These are phyloP conservation scores for Jaculus jaculus DNA, from an alignment of 2,113 vertebrate species.

Conservation along the genomic window DNA sequence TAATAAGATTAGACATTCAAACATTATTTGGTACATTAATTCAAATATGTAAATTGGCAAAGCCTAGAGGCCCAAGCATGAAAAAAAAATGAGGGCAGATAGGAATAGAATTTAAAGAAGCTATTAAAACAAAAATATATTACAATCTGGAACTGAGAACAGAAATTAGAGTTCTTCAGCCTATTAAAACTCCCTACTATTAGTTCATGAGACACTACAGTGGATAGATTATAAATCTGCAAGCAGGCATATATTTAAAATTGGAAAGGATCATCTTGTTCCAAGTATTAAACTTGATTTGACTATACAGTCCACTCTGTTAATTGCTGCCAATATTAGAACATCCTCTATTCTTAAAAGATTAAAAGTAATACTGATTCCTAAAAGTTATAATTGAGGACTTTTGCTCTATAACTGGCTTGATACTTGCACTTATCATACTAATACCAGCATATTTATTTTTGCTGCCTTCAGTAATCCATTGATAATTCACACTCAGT, in stretches of 20 bases:
- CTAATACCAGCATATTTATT: background rate
- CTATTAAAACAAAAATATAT: slow-evolving; percentile 63
- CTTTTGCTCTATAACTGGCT: slow-evolving; percentile 38
- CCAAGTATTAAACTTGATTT: slow-evolving; percentile 40
- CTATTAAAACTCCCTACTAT: background rate
- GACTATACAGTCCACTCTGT: background rate
- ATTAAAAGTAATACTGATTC: slow-evolving; percentile 28
- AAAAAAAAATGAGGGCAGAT: slow-evolving; percentile 22
- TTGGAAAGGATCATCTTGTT: slow-evolving; percentile 27
- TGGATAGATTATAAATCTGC: background rate
- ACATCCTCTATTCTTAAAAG: slow-evolving; percentile 42
- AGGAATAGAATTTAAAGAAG: slow-evolving; percentile 60
- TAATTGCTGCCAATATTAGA: slow-evolving; percentile 3
- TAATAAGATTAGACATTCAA: slow-evolving; percentile 73
- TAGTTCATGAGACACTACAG: background rate
- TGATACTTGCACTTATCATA: background rate
- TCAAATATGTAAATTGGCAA: slow-evolving; percentile 70
- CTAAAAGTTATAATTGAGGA: slow-evolving; percentile 37
- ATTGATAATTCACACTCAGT: slow-evolving; percentile 32
- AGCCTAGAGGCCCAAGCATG: slow-evolving; percentile 31
- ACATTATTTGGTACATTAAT: slow-evolving; percentile 73
- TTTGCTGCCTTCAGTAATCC: background rate
- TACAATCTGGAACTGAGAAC: slow-evolving; percentile 36
- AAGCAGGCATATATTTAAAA: slow-evolving; percentile 21
- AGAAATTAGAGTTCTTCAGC: slow-evolving; percentile 36